These are phyloP conservation scores for Phaethornis superciliosus DNA, from an alignment of 2,113 vertebrate genomes.

Conservation along the genomic window DNA sequence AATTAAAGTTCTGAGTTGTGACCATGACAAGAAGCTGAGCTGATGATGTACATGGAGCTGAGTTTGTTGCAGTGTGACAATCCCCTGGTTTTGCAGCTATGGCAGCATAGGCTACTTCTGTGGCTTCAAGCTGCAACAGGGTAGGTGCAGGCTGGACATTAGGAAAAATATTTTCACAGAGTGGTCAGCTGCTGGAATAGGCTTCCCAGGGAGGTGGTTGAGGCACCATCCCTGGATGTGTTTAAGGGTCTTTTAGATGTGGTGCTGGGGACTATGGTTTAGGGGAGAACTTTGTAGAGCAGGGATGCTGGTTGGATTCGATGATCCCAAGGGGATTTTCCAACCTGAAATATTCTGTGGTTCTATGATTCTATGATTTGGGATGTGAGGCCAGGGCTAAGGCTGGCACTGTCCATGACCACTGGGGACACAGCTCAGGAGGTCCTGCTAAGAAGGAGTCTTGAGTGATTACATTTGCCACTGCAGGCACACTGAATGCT, in stretches of 20 bases:
- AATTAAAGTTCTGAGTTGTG: not conserved
- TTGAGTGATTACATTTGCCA: not conserved
- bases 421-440: not conserved
- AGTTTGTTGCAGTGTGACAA: not conserved
- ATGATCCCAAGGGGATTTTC: no score
- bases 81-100: not conserved
- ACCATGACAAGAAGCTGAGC: not conserved
- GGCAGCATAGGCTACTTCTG: not conserved
- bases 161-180: no score
- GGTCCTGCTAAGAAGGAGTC: not conserved
- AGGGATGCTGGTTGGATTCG: no score
- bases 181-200: no score
- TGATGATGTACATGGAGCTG: not conserved
- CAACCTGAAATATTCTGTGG: no score
- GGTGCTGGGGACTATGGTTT: no score
- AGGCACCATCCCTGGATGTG: no score
- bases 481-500: not conserved
- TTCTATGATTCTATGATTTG: not conserved
- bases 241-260: no score
- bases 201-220: no score
- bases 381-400: not conserved
- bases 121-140: no score
- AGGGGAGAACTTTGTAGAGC: no score
- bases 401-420: fast-evolving
- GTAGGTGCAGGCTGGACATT: no score